Conservation (phyloP, 2,113 vertebrate genomes). For the Pedetes capensis region DNA sequence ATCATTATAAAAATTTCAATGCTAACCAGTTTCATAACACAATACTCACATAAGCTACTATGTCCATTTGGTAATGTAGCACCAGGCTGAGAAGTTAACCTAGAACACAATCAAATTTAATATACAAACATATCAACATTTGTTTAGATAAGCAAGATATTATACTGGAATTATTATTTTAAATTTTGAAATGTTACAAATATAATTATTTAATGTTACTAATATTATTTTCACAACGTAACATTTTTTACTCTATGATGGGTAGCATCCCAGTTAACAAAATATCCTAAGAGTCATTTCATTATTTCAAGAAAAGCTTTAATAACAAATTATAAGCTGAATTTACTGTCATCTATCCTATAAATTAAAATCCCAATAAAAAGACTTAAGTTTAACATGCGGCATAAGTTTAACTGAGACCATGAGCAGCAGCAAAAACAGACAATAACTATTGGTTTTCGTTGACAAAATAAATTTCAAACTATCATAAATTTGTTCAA, state of each 20-base stretch:
- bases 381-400: slow-evolving; percentile 21
- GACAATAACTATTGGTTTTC: background rate
- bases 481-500: slow-evolving; percentile 38
- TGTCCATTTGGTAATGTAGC: slow-evolving; percentile 94
- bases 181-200: slow-evolving; percentile 34
- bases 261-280: slow-evolving; percentile 8
- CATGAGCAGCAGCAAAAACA: background rate
- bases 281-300: slow-evolving; percentile 40
- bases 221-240: background rate
- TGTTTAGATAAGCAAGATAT: slow-evolving; percentile 60
- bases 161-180: slow-evolving; percentile 38
- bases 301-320: slow-evolving; percentile 52
- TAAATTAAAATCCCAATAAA: slow-evolving; percentile 48
- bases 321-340: slow-evolving; percentile 41
- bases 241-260: background rate
- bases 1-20: slow-evolving; percentile 45
- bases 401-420: slow-evolving; percentile 27
- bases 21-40: slow-evolving; percentile 45
- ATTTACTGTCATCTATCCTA: slow-evolving; percentile 9
- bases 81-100: slow-evolving; percentile 93
- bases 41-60: slow-evolving; percentile 90
- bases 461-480: slow-evolving; percentile 49
- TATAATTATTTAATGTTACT: background rate
- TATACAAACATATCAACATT: slow-evolving; percentile 60
- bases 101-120: slow-evolving; percentile 81